Conservation (phyloP, 1,140 invertebrate genomes). For the Prorops nasuta region DNA sequence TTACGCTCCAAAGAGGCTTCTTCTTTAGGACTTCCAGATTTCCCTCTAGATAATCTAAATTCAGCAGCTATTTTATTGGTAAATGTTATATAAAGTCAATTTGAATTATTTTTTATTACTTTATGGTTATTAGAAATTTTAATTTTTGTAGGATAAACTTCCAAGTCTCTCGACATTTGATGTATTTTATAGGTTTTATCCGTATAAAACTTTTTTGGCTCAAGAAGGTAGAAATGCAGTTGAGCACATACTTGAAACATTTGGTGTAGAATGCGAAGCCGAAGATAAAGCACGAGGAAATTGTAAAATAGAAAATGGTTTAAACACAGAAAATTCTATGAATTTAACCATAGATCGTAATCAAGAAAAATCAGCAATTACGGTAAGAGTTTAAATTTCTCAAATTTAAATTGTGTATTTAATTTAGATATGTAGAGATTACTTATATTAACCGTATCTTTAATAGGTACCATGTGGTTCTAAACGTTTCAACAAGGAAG, state of each 20-base stretch:
- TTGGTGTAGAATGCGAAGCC: conserved; percentile 61
- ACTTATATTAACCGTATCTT: conserved; percentile 8
- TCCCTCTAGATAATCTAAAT: conserved; percentile 82
- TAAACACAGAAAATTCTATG: conserved; percentile 29
- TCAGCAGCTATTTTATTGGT: conserved; percentile 74
- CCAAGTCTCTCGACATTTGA: conserved; percentile 66
- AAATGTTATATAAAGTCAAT: conserved; percentile 31
- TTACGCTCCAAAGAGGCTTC: conserved; percentile 70
- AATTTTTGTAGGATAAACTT: conserved; percentile 65
- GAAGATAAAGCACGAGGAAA: conserved; percentile 8
- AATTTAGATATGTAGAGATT: too few species aligned
- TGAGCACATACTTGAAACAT: conserved; percentile 64
- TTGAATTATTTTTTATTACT: conserved; percentile 1
- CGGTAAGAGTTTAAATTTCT: too few species aligned
- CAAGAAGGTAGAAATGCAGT: conserved; percentile 72
- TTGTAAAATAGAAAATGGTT: conserved; percentile 1
- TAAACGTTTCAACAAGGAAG: conserved; percentile 9
- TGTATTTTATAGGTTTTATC: conserved; percentile 77
- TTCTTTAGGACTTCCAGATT: conserved; percentile 79
- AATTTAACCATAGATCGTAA: conserved; percentile 38
- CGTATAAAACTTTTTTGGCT: conserved; percentile 75
- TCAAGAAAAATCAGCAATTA: conserved; percentile 41
- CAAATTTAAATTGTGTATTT: too few species aligned
- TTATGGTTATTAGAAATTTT: background rate
- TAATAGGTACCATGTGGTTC: conserved; percentile 45